phyloP scores from a whole-genome alignment of 1,140 invertebrate genomes.

The Pteromalus puparum region DNA sequence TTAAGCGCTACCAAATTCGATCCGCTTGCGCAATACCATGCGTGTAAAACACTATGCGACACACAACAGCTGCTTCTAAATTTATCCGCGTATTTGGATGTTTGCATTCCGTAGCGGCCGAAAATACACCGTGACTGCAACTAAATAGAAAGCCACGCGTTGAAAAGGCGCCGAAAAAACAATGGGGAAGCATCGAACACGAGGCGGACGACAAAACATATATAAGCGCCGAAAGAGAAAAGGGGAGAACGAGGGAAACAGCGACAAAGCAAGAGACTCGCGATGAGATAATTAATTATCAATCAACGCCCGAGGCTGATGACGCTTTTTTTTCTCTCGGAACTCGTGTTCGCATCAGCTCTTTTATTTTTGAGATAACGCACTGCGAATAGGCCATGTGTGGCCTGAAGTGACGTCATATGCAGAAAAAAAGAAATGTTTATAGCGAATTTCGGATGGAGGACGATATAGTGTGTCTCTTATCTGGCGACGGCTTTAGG shows the following conservation, averaged over 20 bases:
- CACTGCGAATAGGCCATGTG: not conserved
- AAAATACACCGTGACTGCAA: not conserved
- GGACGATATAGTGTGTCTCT: not conserved
- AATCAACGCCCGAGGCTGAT: constrained; percentile 59
- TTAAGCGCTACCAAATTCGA: not conserved
- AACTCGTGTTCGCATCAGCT: not conserved
- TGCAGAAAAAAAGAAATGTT: not conserved
- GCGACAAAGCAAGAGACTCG: constrained; percentile 44
- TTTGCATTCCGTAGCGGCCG: not conserved
- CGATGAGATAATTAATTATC: constrained; percentile 69
- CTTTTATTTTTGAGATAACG: not conserved
- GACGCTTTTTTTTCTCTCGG: constrained; percentile 38
- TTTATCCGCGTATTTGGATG: not conserved
- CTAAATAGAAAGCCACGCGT: not conserved
- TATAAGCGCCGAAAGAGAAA: not conserved
- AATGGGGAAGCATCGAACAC: not conserved
- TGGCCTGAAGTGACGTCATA: not conserved
- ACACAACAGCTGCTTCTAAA: not conserved
- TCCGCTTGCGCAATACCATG: too few species aligned
- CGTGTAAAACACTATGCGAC: too few species aligned
- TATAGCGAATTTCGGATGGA: not conserved
- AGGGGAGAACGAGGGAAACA: constrained; percentile 31
- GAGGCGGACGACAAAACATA: not conserved
- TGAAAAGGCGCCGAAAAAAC: not conserved
- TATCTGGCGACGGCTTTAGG: not conserved